Evolutionary conservation across 2,797 vertebrate genomes (phyloP), one percentile per base, ranked within the genome.

Genomic region (Scolopax bukidnonensis): DNA sequence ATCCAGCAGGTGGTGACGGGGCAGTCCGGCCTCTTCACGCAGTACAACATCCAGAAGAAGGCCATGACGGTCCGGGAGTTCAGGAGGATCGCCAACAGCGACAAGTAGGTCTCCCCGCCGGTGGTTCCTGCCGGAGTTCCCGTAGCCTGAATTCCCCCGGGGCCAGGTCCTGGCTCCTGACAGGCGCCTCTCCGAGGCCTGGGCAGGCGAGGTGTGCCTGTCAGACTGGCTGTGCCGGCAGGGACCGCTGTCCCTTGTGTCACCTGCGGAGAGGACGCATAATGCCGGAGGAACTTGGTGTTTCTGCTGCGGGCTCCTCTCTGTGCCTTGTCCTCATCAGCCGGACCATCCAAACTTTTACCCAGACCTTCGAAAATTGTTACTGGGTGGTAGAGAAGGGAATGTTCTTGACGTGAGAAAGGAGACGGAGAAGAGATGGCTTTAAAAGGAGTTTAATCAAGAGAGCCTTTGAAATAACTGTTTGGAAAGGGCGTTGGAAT

Each of bases 1-100:
- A 99, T 99, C 96, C 99, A 99, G 96, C 99, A 99, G 97, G 98
- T 99, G 80, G 99, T 99, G 87, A 99, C 99, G 0, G 99, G 99
- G n/a, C 99, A 99, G 96, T 99, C 99, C 3, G 99, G 99, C 40
- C 98, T 99, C 68, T 99, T 99, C 94, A 99, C 99, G 4, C 99
- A 99, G 97, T 99, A 99, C 97, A 99, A 99, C 98, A 99, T 99
- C 94, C 99, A 99, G 98, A 99, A 99, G 98, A 99, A 99, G 96
- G 98, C 99, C 47, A 99, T 99, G 99, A 99, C 98, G 1, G 98
- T 99, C 51, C 98, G 98, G 4, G 99, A 99, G 95, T 99, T 99
- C 96, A 98, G 99, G 57, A 99, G 98, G 84, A 99, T 98, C 74
- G 99, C 99, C 69, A 99, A 99, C 92, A 98, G 98, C 77, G 99